A percentile compares a stretch with the other conserved stretches of the same genome.
These are phyloP conservation scores for Xiphydria camelus DNA, from an alignment of 2,888 invertebrate species.

Conservation along the genomic window DNA sequence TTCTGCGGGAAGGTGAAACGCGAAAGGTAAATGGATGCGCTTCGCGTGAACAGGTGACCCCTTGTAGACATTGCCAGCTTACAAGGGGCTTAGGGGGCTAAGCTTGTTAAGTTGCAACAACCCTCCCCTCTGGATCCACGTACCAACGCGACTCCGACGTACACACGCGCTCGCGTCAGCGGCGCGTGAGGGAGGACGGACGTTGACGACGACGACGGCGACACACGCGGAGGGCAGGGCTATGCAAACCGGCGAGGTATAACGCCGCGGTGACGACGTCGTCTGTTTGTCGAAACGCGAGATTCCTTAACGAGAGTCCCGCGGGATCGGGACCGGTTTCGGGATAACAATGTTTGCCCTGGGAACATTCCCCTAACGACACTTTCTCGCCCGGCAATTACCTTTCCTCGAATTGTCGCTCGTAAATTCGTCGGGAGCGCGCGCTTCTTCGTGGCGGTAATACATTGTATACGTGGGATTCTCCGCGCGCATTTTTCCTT, in stretches of 20 bases:
- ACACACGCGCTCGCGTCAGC: background rate
- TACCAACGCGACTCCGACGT: background rate
- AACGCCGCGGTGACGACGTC: no score
- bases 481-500: no score
- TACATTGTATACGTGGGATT: no score
- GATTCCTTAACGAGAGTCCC: conserved; percentile 23
- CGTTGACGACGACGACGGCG: no score
- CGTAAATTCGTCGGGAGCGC: no score
- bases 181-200: no score
- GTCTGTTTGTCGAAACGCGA: conserved; percentile 28
- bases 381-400: no score
- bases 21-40: conserved; percentile 53
- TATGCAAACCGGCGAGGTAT: no score
- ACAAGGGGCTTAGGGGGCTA: conserved; percentile 57
- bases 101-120: conserved; percentile 58
- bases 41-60: conserved; percentile 57
- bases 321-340: conserved; percentile 18
- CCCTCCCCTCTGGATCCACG: conserved; percentile 24
- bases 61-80: conserved; percentile 58
- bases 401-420: no score
- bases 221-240: no score
- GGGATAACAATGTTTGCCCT: conserved; percentile 35
- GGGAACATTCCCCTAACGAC: no score
- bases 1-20: conserved; percentile 16
- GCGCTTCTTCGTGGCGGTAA: no score